phyloP scores from a whole-genome alignment of 1,140 invertebrate genomes.

The Hyles vespertilio region DNA sequence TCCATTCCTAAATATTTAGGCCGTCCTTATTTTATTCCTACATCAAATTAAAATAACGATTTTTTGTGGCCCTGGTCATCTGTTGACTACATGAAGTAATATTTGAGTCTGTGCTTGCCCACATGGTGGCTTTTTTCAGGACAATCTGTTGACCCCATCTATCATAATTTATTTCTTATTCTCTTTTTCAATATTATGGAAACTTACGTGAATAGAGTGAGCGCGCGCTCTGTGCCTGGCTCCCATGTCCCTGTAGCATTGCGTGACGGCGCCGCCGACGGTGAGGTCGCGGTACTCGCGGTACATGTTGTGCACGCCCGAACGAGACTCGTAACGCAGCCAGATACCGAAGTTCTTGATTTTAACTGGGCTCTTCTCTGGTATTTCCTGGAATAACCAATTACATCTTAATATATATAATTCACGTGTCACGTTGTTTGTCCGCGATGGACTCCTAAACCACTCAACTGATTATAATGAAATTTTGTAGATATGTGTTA shows the following conservation, averaged over 20 bases:
- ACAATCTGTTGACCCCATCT: too few species aligned
- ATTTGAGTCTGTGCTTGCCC: too few species aligned
- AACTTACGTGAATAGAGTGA: conserved; percentile 93
- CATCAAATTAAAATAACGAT: too few species aligned
- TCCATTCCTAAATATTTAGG: too few species aligned
- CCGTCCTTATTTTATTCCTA: too few species aligned
- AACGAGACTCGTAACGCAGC: conserved; percentile 97
- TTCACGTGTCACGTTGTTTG: too few species aligned
- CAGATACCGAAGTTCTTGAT: conserved; percentile 99
- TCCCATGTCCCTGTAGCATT: conserved; percentile 99
- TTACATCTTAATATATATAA: not conserved
- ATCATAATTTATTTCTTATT: not conserved
- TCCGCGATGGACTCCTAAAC: too few species aligned
- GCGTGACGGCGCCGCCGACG: conserved; percentile 96
- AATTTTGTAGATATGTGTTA: too few species aligned
- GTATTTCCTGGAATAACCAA: conserved; percentile 75
- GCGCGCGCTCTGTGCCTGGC: conserved; percentile 97
- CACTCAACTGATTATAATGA: too few species aligned
- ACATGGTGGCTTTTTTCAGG: too few species aligned
- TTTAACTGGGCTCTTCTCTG: conserved; percentile 93
- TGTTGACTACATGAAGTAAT: too few species aligned
- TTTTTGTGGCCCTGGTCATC: too few species aligned
- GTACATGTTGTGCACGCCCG: conserved; percentile 99
- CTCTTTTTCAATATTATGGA: not conserved
- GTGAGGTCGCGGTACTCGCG: conserved; percentile 98